A percentile compares a stretch with the other conserved stretches of the same genome.
phyloP scores from a whole-genome alignment of 2,113 vertebrate species.

The Pogonocichla stellata region DNA sequence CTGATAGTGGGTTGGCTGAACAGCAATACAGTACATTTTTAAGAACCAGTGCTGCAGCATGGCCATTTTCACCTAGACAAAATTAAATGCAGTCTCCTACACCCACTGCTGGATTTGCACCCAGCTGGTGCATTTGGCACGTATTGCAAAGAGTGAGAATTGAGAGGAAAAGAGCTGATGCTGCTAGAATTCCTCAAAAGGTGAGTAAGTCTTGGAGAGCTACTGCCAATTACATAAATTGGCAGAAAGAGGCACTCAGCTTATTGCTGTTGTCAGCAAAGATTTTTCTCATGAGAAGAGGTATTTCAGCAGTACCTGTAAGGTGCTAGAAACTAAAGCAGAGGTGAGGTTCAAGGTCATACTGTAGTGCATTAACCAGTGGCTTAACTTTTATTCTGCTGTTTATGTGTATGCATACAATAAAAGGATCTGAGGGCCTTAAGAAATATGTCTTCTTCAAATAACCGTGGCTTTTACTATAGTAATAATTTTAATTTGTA shows the following conservation, averaged over 20 bases:
- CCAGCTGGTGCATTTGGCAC: not conserved
- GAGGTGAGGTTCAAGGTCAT: not conserved
- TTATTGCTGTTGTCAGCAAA: not conserved
- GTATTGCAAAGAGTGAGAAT: fast-evolving
- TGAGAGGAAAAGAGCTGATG: not conserved
- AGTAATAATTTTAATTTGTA: not conserved
- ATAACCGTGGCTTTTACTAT: not conserved
- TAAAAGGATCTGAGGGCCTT: not conserved
- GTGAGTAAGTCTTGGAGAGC: not conserved
- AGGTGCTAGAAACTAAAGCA: not conserved
- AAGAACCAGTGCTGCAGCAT: not conserved
- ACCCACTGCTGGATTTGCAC: not conserved
- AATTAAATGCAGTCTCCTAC: not conserved
- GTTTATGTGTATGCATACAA: not conserved
- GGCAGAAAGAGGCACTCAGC: not conserved
- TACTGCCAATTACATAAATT: not conserved
- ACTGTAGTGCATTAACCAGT: not conserved
- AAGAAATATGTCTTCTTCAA: not conserved
- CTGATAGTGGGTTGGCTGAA: not conserved
- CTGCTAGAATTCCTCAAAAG: not conserved
- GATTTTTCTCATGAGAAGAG: not conserved
- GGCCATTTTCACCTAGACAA: not conserved
- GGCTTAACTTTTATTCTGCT: not conserved
- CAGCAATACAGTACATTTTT: not conserved
- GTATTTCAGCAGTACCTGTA: not conserved